These are phyloP conservation scores for Drosophila nasuta DNA, from an alignment of 1,140 invertebrate species.

Conservation along the genomic window DNA sequence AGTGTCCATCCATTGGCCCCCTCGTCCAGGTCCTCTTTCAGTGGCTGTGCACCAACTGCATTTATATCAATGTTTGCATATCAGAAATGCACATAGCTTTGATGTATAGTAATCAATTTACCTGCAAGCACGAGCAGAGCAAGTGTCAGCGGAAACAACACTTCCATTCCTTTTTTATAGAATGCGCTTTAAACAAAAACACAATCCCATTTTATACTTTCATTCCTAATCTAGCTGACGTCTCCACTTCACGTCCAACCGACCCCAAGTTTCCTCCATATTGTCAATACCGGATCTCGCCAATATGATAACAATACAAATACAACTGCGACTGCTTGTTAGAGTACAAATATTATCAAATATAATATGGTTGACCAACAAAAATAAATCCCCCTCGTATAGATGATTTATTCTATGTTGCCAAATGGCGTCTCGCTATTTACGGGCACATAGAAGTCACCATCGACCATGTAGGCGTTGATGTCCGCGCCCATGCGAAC, in stretches of 20 bases:
- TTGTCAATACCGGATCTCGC: constrained; percentile 7
- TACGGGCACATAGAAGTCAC: constrained; percentile 56
- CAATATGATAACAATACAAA: constrained; percentile 16
- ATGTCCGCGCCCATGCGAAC: constrained; percentile 43
- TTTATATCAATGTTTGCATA: constrained; percentile 19
- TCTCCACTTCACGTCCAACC: constrained; percentile 18
- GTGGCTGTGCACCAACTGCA: not conserved
- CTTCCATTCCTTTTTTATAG: constrained; percentile 21
- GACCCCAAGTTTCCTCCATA: constrained; percentile 20
- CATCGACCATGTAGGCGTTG: constrained; percentile 33
- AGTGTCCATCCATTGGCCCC: constrained; percentile 45
- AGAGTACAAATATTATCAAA: constrained; percentile 10
- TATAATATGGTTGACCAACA: not conserved
- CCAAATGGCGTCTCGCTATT: constrained; percentile 35
- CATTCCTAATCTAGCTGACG: constrained; percentile 27
- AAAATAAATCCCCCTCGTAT: not conserved
- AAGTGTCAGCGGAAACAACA: constrained; percentile 26
- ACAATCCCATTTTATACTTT: not conserved
- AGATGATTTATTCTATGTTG: constrained; percentile 24
- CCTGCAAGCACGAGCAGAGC: constrained; percentile 10
- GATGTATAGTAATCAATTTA: constrained; percentile 14
- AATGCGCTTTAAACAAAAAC: constrained; percentile 1
- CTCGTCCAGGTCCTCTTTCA: not conserved
- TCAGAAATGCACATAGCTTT: constrained; percentile 1
- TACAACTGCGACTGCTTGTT: not conserved